These are phyloP conservation scores for Willisornis vidua DNA, from an alignment of 2,113 vertebrate genomes.

Conservation along the genomic window DNA sequence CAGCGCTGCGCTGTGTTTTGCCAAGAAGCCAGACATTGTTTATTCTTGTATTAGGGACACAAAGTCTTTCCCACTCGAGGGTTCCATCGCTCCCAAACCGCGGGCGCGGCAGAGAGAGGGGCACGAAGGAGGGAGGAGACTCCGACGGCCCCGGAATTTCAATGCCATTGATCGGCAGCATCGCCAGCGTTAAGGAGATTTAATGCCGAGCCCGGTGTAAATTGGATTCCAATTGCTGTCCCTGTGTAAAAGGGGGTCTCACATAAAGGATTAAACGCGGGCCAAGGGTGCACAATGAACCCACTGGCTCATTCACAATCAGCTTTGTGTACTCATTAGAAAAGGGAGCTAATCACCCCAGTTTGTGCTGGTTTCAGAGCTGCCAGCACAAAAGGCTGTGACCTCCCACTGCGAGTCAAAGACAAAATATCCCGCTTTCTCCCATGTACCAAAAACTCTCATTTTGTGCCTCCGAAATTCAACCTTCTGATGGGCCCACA, in stretches of 20 bases:
- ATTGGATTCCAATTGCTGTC: constrained; percentile 67
- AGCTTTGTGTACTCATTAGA: constrained; percentile 70
- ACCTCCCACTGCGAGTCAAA: constrained; percentile 58
- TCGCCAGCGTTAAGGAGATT: constrained; percentile 25
- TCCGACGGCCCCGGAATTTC: constrained; percentile 36
- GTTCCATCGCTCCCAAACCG: constrained; percentile 25
- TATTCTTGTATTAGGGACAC: constrained; percentile 60
- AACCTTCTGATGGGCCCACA: neutral
- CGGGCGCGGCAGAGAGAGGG: neutral
- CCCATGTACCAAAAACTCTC: neutral
- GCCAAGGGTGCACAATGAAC: constrained; percentile 65
- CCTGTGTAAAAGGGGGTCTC: constrained; percentile 46
- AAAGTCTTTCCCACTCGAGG: constrained; percentile 57
- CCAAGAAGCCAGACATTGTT: constrained; percentile 53
- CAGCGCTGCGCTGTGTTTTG: neutral
- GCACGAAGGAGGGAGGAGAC: constrained; percentile 16
- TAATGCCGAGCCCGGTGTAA: constrained; percentile 30
- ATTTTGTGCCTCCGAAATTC: constrained; percentile 26
- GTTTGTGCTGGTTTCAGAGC: constrained; percentile 55
- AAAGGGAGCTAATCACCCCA: constrained; percentile 63
- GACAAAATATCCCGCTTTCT: constrained; percentile 23
- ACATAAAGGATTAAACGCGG: constrained; percentile 64
- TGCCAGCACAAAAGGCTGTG: constrained; percentile 56
- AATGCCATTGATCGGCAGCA: constrained; percentile 55
- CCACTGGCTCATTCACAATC: constrained; percentile 67